Percentiles rank a stretch among this genome's conserved stretches.
Conservation (phyloP, 2,113 vertebrate genomes). For the Tachysurus vachellii region DNA sequence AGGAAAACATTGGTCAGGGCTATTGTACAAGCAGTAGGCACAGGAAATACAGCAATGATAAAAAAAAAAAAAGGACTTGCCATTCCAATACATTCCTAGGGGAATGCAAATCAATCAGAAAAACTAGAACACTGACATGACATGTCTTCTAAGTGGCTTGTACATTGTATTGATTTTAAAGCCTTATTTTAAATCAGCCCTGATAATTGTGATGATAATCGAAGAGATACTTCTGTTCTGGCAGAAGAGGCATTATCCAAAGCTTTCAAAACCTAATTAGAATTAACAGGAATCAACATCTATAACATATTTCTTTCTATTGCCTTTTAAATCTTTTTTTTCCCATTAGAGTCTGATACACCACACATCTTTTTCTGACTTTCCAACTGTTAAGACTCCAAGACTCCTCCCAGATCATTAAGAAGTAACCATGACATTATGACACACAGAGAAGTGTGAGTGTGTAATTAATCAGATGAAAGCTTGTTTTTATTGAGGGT, state of each 20-base stretch:
- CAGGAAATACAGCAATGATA: too few species aligned
- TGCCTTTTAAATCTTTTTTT: constrained; percentile 4
- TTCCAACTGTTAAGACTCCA: not conserved
- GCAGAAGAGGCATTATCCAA: not conserved
- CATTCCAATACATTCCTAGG: too few species aligned
- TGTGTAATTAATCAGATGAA: constrained; percentile 21
- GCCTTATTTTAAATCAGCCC: not conserved
- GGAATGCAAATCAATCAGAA: not conserved
- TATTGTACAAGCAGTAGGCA: not conserved
- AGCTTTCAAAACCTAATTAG: constrained; percentile 8
- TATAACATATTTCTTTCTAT: not conserved
- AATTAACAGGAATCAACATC: not conserved
- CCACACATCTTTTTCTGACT: not conserved
- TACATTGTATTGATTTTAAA: not conserved
- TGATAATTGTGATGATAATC: not conserved
- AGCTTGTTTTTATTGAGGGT: constrained; percentile 28
- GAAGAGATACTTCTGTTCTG: not conserved
- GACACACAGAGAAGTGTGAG: constrained; percentile 6
- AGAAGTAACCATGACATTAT: constrained; percentile 29
- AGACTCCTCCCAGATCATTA: not conserved
- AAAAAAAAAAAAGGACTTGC: too few species aligned
- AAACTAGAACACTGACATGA: not conserved
- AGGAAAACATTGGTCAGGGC: not conserved
- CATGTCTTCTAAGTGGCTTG: not conserved
- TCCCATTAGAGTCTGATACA: not conserved